These are phyloP conservation scores for Xenus cinereus DNA, from an alignment of 2,113 vertebrate genomes.

Conservation along the genomic window DNA sequence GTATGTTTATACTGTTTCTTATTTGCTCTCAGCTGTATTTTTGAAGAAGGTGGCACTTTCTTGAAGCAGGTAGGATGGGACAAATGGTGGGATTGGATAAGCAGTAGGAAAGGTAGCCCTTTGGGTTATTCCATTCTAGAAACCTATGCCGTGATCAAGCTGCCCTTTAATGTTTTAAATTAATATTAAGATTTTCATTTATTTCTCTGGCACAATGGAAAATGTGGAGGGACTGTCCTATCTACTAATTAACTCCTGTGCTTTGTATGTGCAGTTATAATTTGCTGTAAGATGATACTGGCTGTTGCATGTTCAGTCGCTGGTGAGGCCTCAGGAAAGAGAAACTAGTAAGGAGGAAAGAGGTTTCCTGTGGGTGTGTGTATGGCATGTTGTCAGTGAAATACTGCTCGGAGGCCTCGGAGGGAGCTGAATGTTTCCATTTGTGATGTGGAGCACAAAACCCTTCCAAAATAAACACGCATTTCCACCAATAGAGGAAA, in stretches of 20 bases:
- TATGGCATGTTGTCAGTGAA: conserved; percentile 17
- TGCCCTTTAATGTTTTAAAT: neutral
- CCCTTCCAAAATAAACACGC: conserved; percentile 20
- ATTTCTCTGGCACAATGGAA: neutral
- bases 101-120: neutral
- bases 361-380: conserved; percentile 53
- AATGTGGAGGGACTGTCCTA: neutral
- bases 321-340: conserved; percentile 54
- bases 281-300: neutral
- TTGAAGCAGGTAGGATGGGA: neutral
- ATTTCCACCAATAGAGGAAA: neutral
- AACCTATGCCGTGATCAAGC: neutral
- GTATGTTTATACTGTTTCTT: neutral
- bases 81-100: no score
- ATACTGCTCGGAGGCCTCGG: conserved; percentile 13
- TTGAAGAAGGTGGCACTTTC: neutral
- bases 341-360: conserved; percentile 1
- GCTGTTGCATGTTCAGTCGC: neutral
- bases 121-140: neutral
- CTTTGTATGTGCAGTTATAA: neutral
- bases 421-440: neutral
- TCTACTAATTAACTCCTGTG: fast-evolving
- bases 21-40: neutral
- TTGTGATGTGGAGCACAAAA: conserved; percentile 15
- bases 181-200: neutral